Percentiles rank a stretch among this genome's conserved stretches.
phyloP scores from a whole-genome alignment of 2,113 vertebrate species.

The Sisor rabdophorus region DNA sequence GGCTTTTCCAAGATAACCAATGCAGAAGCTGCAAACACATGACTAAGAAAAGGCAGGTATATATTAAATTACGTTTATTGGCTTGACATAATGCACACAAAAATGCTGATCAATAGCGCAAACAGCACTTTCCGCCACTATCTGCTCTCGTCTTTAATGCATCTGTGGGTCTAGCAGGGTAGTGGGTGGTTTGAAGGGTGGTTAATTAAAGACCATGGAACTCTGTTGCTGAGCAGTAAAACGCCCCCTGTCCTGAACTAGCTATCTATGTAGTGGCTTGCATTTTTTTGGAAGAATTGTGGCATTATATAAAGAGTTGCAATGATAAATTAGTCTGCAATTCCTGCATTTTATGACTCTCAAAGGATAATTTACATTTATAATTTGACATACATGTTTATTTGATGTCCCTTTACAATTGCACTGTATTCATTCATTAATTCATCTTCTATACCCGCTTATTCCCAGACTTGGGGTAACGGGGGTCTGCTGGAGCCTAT shows the following conservation, averaged over 20 bases:
- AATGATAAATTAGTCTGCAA: constrained; percentile 20
- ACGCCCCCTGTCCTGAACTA: constrained; percentile 32
- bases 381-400: background rate
- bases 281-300: constrained; percentile 28
- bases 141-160: constrained; percentile 23
- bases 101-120: too few relatives aligned
- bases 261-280: constrained; percentile 42
- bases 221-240: constrained; percentile 36
- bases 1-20: background rate
- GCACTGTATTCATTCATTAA: background rate
- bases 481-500: too few relatives aligned
- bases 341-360: constrained; percentile 5
- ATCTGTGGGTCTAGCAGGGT: constrained; percentile 23
- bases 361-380: background rate
- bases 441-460: background rate
- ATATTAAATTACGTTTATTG: too few relatives aligned
- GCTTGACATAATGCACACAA: too few relatives aligned
- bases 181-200: constrained; percentile 35
- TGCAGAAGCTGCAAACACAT: background rate
- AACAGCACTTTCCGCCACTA: background rate
- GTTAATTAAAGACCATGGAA: constrained; percentile 48
- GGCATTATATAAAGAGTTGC: background rate
- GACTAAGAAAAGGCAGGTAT: too few relatives aligned
- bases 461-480: too few relatives aligned
- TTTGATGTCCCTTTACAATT: background rate